phyloP scores from a whole-genome alignment of 2,113 vertebrate genomes.

The Myodes glareolus region DNA sequence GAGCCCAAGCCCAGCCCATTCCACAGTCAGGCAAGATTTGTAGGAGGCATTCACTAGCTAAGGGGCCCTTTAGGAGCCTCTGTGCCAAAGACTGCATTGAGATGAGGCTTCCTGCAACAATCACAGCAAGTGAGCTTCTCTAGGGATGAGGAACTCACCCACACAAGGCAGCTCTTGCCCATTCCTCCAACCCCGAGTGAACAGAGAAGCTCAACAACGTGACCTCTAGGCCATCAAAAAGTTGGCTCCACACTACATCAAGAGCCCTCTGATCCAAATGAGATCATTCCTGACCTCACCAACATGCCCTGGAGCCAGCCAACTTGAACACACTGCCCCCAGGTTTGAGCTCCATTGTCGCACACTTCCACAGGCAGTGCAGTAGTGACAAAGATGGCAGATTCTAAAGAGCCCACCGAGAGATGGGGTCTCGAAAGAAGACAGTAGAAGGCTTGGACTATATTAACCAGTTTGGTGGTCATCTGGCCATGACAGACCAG shows the following conservation, averaged over 20 bases:
- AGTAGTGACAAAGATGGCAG: background rate
- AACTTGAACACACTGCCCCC: background rate
- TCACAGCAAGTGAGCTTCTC: background rate
- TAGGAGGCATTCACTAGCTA: background rate
- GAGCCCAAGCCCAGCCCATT: background rate
- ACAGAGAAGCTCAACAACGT: background rate
- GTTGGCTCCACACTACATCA: background rate
- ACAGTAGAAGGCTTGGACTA: background rate
- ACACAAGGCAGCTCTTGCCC: background rate
- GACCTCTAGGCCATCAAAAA: background rate
- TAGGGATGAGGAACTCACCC: background rate
- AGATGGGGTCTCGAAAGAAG: background rate
- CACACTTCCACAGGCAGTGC: background rate
- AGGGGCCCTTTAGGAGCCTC: background rate
- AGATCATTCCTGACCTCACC: background rate
- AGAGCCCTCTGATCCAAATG: background rate
- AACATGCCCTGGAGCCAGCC: background rate
- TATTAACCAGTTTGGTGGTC: background rate
- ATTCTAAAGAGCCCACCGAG: background rate
- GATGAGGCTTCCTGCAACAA: background rate
- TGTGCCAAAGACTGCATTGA: background rate
- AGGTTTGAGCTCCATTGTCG: background rate
- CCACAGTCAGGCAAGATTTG: background rate
- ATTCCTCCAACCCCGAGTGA: background rate
- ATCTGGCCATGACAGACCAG: background rate